These are phyloP conservation scores for Harpagifer antarcticus DNA, from an alignment of 2,797 vertebrate species.

Conservation along the genomic window DNA sequence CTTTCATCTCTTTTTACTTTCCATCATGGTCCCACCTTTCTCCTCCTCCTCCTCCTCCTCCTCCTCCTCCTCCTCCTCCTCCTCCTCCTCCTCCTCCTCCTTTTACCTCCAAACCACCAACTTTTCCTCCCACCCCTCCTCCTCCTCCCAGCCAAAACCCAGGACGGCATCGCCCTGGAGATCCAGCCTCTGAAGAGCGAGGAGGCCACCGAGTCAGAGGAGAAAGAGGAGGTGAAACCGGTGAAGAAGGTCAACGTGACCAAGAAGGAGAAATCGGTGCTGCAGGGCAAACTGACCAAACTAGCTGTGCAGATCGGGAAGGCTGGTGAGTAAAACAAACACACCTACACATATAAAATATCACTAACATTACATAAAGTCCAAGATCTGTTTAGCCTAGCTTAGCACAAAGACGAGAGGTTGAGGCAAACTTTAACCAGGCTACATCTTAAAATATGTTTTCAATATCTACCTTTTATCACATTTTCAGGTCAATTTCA, in stretches of 20 bases:
- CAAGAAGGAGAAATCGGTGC: slow-evolving; percentile 98
- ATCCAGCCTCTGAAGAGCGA: slow-evolving; percentile 98
- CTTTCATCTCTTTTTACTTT: slow-evolving; percentile 17
- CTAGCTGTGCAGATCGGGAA: slow-evolving; percentile 97
- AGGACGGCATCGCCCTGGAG: slow-evolving; percentile 96
- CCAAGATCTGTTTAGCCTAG: not conserved
- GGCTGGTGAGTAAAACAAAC: slow-evolving; percentile 85
- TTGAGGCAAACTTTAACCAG: not conserved
- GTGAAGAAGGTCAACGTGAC: slow-evolving; percentile 90
- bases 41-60: slow-evolving; percentile 5
- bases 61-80: slow-evolving; percentile 6
- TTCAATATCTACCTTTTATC: too few relatives aligned
- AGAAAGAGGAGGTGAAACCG: slow-evolving; percentile 87
- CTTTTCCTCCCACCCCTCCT: slow-evolving; percentile 20
- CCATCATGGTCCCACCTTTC: slow-evolving; percentile 16
- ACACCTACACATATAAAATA: not conserved
- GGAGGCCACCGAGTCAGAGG: slow-evolving; percentile 90
- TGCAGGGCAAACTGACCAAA: slow-evolving; percentile 96
- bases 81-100: slow-evolving; percentile 12
- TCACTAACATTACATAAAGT: not conserved
- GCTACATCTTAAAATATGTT: not conserved
- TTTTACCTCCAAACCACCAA: slow-evolving; percentile 44
- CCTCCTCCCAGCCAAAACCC: slow-evolving; percentile 90
- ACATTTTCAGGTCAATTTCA: too few relatives aligned
- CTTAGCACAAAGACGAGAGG: not conserved